Evolutionary conservation across 2,797 vertebrate species (phyloP).

Genomic region (Hemitrygon akajei): DNA sequence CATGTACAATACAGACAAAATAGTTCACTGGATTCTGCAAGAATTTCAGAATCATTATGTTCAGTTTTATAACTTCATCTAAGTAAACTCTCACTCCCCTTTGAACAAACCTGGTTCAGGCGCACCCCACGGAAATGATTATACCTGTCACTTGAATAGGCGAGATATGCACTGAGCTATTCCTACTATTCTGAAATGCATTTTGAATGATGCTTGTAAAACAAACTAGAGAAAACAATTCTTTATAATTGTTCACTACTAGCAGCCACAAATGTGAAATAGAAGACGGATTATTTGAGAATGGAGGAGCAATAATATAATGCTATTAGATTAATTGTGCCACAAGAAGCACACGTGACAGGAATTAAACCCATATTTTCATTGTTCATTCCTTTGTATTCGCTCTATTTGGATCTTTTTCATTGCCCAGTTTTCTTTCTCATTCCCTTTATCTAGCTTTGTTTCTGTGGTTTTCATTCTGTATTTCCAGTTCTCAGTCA

Average conservation of each 20-base stretch:
- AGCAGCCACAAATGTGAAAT: neutral
- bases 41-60: neutral
- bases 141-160: neutral
- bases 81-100: neutral
- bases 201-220: neutral
- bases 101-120: neutral
- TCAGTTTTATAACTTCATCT: neutral
- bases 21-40: too few species aligned
- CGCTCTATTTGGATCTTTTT: neutral
- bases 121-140: neutral
- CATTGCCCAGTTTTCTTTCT: neutral
- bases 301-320: neutral
- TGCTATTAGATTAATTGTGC: neutral
- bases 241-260: neutral
- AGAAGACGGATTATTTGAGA: neutral
- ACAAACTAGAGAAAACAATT: neutral
- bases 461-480: neutral
- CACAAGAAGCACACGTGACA: neutral
- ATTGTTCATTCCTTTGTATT: neutral
- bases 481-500: neutral
- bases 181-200: neutral
- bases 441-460: fast-evolving
- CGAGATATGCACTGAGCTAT: neutral
- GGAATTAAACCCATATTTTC: neutral
- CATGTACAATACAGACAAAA: too few species aligned